Evolutionary conservation across 2,888 invertebrate genomes (phyloP), one percentile per base, ranked within the genome.

Genomic region (Erebia epiphron): DNA sequence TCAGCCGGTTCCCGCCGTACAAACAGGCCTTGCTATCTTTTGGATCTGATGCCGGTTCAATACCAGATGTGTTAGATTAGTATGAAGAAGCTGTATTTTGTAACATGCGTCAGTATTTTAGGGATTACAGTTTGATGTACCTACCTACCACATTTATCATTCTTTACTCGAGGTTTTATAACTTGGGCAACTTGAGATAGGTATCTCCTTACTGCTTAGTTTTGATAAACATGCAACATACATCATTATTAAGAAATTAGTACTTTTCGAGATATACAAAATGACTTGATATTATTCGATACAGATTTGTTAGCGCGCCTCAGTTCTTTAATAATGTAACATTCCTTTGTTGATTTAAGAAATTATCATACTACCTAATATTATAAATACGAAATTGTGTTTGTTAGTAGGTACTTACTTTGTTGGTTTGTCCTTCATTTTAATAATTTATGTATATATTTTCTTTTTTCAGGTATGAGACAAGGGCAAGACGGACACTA

Each of bases 1-100:
- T 73, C 77, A 79, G 87, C 91, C 92, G 91, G 92, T 91, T 89
- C 83, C 78, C 76, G 80, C 78, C 76, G 80, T 80, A 82, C 82
- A 79, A 83, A 81, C 85, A 69, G 75, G 79, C 74, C 75, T 67
- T 75, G 79, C 80, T 84, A 84, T 84, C 84, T 79, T 72, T 78
- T 73, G 69, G 79, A 84, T 84, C 84, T 79, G 79, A 82, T 80
- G 78, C 79, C 81, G 78, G 79, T 75, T 76, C 80, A 77, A 78
- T 80, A 80, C 77, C 76, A 79, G 83, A 83, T 82, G 82, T 80
- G 81, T 83, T 81, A 82, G 85, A 85, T 83, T 82, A 77, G 75
- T 76, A 74, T 73, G 80, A 79, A 79, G 74, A 75, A 74, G 77
- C 75, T 81, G 79, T 77, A 79, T 80, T 79, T 77, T 76, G 73